A percentile compares a stretch with the other conserved stretches of the same genome.
Evolutionary conservation across 2,113 vertebrate species (phyloP).

Genomic region (Progne subis): DNA sequence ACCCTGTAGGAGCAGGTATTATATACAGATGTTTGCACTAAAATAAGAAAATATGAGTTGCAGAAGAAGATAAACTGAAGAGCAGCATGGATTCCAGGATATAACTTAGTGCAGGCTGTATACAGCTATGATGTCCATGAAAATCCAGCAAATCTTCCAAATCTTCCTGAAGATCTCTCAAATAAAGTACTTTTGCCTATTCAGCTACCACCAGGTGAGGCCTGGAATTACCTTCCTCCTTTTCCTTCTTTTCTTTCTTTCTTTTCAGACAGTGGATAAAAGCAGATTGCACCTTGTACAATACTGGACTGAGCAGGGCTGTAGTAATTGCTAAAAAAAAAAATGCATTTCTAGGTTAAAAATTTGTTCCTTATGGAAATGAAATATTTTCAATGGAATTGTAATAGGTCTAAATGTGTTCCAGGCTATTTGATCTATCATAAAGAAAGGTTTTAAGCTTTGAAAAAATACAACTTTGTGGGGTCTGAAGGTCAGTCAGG

Average conservation of each 20-base stretch:
- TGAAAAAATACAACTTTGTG: background rate
- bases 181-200: background rate
- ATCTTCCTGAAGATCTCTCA: background rate
- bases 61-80: background rate
- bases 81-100: background rate
- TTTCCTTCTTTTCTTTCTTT: background rate
- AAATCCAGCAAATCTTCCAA: background rate
- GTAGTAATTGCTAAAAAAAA: background rate
- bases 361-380: background rate
- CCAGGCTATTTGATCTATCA: background rate
- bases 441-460: background rate
- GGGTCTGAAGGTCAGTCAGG: background rate
- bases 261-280: background rate
- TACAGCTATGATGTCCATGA: background rate
- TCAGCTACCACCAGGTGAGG: background rate
- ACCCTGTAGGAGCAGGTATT: background rate
- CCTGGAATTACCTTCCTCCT: background rate
- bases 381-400: background rate
- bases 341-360: background rate
- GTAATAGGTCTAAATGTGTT: background rate
- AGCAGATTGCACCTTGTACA: background rate
- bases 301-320: background rate
- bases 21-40: background rate
- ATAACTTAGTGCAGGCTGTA: background rate
- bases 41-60: background rate